Percentiles rank a stretch among this genome's conserved stretches.
Conservation (phyloP, 2,888 invertebrate species). For the Rotaria macrura region DNA sequence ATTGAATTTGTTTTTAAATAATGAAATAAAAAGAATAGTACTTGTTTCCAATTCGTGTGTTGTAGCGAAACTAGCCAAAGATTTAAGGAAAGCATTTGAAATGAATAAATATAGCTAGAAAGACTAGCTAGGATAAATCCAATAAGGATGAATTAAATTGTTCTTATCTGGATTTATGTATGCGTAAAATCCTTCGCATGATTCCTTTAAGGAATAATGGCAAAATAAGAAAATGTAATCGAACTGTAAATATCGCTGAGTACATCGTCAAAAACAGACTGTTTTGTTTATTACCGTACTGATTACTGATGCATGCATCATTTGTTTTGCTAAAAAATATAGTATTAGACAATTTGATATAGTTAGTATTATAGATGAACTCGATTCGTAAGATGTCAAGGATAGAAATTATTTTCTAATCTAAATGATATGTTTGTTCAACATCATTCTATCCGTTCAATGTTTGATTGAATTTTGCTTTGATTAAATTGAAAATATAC, state of each 20-base stretch:
- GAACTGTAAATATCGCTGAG: not conserved
- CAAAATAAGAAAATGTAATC: not conserved
- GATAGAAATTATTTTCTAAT: too few species aligned
- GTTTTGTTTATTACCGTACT: not conserved
- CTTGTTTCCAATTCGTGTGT: not conserved
- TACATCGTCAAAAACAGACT: not conserved
- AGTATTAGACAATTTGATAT: not conserved
- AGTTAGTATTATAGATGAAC: not conserved
- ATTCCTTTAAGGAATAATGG: constrained; percentile 43
- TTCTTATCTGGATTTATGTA: constrained; percentile 49
- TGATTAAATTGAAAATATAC: too few species aligned
- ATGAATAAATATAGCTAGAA: not conserved
- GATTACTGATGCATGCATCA: not conserved
- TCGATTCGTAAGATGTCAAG: not conserved
- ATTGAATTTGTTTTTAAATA: too few species aligned
- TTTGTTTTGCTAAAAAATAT: not conserved
- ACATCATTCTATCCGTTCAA: too few species aligned
- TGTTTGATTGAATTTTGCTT: too few species aligned
- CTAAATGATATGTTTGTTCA: too few species aligned
- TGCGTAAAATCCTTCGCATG: constrained; percentile 49
- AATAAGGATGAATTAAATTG: too few species aligned
- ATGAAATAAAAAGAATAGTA: not conserved
- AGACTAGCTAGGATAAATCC: too few species aligned
- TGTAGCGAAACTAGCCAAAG: not conserved
- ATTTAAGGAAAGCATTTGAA: not conserved